Evolutionary conservation across 2,888 invertebrate genomes (phyloP).

Genomic region (Ommatoiulus sabulosus): DNA sequence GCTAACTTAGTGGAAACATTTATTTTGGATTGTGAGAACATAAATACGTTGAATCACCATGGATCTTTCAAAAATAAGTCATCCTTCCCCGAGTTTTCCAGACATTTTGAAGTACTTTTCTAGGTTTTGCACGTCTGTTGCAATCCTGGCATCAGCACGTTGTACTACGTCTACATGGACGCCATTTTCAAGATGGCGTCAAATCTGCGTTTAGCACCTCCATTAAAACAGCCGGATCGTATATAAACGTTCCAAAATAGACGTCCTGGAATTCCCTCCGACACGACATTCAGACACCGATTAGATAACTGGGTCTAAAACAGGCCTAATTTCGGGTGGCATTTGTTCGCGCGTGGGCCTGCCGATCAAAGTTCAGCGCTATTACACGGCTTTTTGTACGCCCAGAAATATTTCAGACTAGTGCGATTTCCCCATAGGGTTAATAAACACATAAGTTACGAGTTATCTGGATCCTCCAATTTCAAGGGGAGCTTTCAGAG

Average conservation of each 20-base stretch:
- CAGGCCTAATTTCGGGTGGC: slow-evolving; percentile 13
- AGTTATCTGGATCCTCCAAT: neutral
- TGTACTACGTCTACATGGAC: neutral
- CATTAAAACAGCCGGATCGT: too few relatives aligned
- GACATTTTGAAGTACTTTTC: too few relatives aligned
- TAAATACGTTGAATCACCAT: too few relatives aligned
- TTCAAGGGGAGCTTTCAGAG: slow-evolving; percentile 4
- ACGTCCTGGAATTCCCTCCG: neutral
- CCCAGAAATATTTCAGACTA: neutral
- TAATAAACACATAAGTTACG: slow-evolving; percentile 24
- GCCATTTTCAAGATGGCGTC: too few relatives aligned
- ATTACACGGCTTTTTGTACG: neutral
- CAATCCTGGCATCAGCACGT: neutral
- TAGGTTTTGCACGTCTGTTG: too few relatives aligned
- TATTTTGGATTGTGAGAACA: too few relatives aligned
- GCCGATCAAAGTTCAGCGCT: slow-evolving; percentile 11
- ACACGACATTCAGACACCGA: neutral
- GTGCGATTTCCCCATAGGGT: neutral
- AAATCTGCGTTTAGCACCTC: too few relatives aligned
- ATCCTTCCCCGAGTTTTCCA: too few relatives aligned
- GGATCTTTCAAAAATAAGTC: too few relatives aligned
- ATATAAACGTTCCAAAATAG: too few relatives aligned
- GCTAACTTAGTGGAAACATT: too few relatives aligned
- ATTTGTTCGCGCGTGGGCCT: neutral
- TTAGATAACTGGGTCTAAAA: neutral